These are phyloP conservation scores for Eucriotettix oculatus DNA, from an alignment of 2,888 invertebrate species.

Conservation along the genomic window DNA sequence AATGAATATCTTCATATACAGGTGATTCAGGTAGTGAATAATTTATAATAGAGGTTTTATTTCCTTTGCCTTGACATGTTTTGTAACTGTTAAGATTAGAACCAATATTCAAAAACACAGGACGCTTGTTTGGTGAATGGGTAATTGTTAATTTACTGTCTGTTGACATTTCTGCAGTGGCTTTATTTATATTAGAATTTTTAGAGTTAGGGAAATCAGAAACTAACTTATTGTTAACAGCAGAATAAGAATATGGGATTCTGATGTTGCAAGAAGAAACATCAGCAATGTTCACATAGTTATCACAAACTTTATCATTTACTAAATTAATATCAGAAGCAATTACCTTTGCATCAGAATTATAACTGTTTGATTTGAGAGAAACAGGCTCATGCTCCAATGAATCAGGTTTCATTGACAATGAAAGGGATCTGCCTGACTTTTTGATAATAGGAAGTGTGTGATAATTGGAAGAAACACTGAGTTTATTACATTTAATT, in stretches of 20 bases:
- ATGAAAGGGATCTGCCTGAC: neutral
- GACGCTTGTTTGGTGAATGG: slow-evolving; percentile 4
- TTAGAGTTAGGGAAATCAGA: slow-evolving; percentile 5
- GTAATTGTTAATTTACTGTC: neutral
- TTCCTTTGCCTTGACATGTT: neutral
- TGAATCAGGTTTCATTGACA: neutral
- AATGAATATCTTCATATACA: slow-evolving; percentile 47
- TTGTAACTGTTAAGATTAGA: slow-evolving; percentile 1
- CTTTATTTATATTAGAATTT: slow-evolving; percentile 5
- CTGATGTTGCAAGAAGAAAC: slow-evolving; percentile 6
- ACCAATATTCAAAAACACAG: slow-evolving; percentile 8
- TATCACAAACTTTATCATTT: too few species aligned
- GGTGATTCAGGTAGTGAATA: slow-evolving; percentile 66
- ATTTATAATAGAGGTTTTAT: slow-evolving; percentile 6
- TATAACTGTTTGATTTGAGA: neutral
- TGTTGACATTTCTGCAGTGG: neutral
- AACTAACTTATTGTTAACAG: slow-evolving; percentile 9
- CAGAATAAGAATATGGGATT: slow-evolving; percentile 9
- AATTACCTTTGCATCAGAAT: too few species aligned
- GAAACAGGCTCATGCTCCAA: neutral
- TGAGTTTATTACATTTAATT: neutral
- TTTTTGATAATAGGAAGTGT: slow-evolving; percentile 4
- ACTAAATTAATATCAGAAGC: too few species aligned
- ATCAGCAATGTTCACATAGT: neutral
- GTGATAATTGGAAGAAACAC: slow-evolving; percentile 1